phyloP scores from a whole-genome alignment of 2,797 vertebrate genomes.

The Valencia hispanica region DNA sequence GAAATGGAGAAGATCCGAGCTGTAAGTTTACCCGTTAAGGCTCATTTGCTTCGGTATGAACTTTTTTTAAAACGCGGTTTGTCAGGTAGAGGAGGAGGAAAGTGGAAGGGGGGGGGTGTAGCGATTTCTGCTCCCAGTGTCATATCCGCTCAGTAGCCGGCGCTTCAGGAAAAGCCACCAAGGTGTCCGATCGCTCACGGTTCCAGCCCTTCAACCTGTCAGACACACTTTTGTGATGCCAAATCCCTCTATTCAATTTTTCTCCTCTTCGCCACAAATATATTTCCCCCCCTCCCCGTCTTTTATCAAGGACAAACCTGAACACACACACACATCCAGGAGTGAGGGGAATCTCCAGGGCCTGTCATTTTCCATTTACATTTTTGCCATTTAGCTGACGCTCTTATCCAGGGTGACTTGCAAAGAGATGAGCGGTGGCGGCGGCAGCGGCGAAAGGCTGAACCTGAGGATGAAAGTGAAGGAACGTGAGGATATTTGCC shows the following conservation, averaged over 20 bases:
- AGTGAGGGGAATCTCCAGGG: slow-evolving; percentile 72
- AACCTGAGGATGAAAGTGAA: slow-evolving; percentile 57
- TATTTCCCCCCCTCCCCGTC: slow-evolving; percentile 41
- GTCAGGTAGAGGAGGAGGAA: not conserved
- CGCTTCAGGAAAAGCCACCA: slow-evolving; percentile 56
- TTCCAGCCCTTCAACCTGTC: slow-evolving; percentile 77
- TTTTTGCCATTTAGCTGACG: slow-evolving; percentile 66
- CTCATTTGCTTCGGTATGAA: not conserved
- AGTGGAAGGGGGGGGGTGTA: not conserved
- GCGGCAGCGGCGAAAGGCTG: slow-evolving; percentile 25
- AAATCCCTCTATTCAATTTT: slow-evolving; percentile 76
- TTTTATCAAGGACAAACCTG: slow-evolving; percentile 76
- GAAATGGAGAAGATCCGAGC: slow-evolving; percentile 24
- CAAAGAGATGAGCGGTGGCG: slow-evolving; percentile 33
- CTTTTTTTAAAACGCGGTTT: slow-evolving; percentile 6
- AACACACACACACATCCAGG: slow-evolving; percentile 58
- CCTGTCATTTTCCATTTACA: slow-evolving; percentile 72
- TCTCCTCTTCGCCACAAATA: slow-evolving; percentile 67
- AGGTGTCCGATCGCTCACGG: slow-evolving; percentile 70
- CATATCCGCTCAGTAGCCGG: slow-evolving; percentile 45
- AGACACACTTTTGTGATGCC: slow-evolving; percentile 73
- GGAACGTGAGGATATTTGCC: slow-evolving; percentile 15
- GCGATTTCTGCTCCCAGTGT: slow-evolving; percentile 24
- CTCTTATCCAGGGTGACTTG: slow-evolving; percentile 65
- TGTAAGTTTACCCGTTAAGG: slow-evolving; percentile 2